Base-by-base conservation (phyloP, 2,797 vertebrate species). In the Coccyzus lansbergi region DNA sequence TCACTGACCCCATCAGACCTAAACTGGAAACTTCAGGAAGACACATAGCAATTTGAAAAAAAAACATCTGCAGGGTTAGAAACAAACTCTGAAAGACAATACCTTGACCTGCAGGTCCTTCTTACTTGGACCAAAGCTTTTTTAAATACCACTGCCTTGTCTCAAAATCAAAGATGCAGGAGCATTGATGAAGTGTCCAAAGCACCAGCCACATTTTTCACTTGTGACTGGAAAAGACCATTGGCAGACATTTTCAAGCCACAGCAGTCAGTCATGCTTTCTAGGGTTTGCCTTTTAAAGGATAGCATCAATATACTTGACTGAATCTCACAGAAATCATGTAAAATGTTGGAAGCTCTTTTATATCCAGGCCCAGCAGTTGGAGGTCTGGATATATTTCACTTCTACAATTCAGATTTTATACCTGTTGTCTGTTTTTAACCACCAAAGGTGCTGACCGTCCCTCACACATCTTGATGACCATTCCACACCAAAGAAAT, bases 381-480 rank as follows among this genome's bases (percentile, higher is more conserved):
- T 51, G 53, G 70, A 53, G 49, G 49, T 4, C 6, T 48, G 21
- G 19, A 11, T 48, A 1, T 3, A 7, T 12, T 74, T 83, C 44
- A 75, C 21, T 33, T 46, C 85, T 75, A 36, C 24, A 10, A 7
- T 29, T 78, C 82, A 1, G 8, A n/a, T 51, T 82, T 71, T n/a
- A 44, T 22, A 31, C 4, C 7, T 72, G 28, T 0, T 0, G 36
- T 74, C 88, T 88, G 51, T 36, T 24, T 72, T 86, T 52, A 56
- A 49, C 64, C 60, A 70, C 24, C 10, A 20, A 67, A 49, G 51
- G 4, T n/a, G 7, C 28, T 0, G 0, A 12, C 24, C 8, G 6
- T 21, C 14, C 40, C 26, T 36, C 0, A 0, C 48, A 42, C 58
- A 18, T 13, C 75, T 68, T 20, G 0, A 10, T 4, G 4, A 22